These are phyloP conservation scores for Sycophaga agraensis DNA, from an alignment of 1,140 invertebrate species.

Conservation along the genomic window DNA sequence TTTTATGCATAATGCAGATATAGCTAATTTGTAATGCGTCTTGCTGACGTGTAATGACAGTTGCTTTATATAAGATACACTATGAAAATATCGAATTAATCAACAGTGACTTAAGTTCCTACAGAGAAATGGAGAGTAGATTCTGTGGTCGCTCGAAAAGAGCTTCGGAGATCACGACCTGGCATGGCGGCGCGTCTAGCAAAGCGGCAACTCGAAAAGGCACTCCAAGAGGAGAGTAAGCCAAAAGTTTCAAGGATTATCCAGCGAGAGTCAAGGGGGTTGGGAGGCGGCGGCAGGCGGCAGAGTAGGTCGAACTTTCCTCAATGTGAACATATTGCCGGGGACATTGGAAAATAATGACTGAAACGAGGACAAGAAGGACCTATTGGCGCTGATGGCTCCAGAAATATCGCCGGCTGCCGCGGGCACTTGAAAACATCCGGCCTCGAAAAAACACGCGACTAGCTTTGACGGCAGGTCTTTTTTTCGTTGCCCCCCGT, in stretches of 20 bases:
- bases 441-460: conserved; percentile 28
- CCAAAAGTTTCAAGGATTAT: conserved; percentile 43
- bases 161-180: too few relatives aligned
- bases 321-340: conserved; percentile 42
- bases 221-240: conserved; percentile 31
- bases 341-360: conserved; percentile 40
- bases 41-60: too few relatives aligned
- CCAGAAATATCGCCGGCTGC: conserved; percentile 20
- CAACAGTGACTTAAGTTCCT: too few relatives aligned
- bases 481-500: too few relatives aligned
- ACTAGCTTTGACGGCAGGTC: conserved; percentile 13
- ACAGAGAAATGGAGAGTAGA: too few relatives aligned
- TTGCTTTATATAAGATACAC: too few relatives aligned
- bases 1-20: too few relatives aligned
- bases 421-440: conserved; percentile 22
- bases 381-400: conserved; percentile 27
- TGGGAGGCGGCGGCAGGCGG: not conserved
- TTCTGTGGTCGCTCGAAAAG: too few relatives aligned
- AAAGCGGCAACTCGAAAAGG: conserved; percentile 30
- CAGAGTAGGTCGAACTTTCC: conserved; percentile 29
- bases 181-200: not conserved
- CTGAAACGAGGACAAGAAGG: conserved; percentile 31
- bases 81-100: too few relatives aligned
- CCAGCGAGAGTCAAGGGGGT: conserved; percentile 10
- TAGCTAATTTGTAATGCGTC: too few relatives aligned